Conservation (phyloP, 1,140 invertebrate species). For the Dendrolimus kikuchii region DNA sequence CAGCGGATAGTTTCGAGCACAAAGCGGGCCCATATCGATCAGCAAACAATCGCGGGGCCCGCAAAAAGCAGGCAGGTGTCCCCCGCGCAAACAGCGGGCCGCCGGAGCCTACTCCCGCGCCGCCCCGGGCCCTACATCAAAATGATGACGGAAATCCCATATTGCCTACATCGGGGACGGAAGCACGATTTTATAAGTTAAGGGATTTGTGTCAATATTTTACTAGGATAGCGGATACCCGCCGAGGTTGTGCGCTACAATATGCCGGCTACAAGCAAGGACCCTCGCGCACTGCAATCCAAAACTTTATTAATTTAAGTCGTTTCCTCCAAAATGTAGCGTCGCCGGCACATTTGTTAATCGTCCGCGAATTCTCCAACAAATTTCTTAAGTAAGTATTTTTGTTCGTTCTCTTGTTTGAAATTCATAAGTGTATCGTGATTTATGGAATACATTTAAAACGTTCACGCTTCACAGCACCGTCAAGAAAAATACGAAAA, state of each 20-base stretch:
- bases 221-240: slow-evolving; percentile 56
- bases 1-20: slow-evolving; percentile 21
- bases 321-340: slow-evolving; percentile 23
- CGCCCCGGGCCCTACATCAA: slow-evolving; percentile 57
- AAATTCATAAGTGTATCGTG: slow-evolving; percentile 52
- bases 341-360: slow-evolving; percentile 35
- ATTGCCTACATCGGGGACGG: slow-evolving; percentile 58
- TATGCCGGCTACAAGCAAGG: slow-evolving; percentile 8
- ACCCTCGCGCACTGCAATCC: slow-evolving; percentile 10
- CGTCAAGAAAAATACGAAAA: slow-evolving; percentile 53
- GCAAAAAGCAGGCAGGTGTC: slow-evolving; percentile 44
- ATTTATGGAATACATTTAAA: slow-evolving; percentile 63
- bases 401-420: slow-evolving; percentile 42
- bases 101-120: slow-evolving; percentile 35
- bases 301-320: slow-evolving; percentile 56
- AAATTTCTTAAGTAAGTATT: slow-evolving; percentile 55
- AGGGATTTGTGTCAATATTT: slow-evolving; percentile 71
- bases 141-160: slow-evolving; percentile 70
- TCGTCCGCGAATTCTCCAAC: slow-evolving; percentile 34
- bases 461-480: slow-evolving; percentile 32
- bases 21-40: slow-evolving; percentile 54
- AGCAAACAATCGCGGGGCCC: slow-evolving; percentile 42
- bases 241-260: slow-evolving; percentile 14
- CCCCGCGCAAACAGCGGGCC: slow-evolving; percentile 14
- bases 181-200: slow-evolving; percentile 69